Base-by-base conservation (phyloP, 1,140 invertebrate species). In the Ditylenchus dipsaci region DNA sequence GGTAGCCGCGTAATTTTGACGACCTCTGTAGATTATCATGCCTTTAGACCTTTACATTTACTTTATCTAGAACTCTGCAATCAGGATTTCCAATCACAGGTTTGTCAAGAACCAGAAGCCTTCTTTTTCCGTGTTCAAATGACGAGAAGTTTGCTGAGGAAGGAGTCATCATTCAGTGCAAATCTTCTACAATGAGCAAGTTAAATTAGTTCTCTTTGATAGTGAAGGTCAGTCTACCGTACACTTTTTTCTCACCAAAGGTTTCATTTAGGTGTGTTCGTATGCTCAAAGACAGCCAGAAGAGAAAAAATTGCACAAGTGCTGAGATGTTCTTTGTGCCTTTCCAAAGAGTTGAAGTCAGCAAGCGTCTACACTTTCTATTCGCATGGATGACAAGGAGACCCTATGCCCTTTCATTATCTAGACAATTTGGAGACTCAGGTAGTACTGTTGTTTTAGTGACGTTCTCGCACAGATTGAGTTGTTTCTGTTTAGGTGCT, bases 251-350 rank as follows among this genome's bases (percentile, higher is more conserved):
- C 33, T 38, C 3, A 38, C 33, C 33, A 38, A 38, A 38, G 59
- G 26, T 11, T 27, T 38, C 8, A 42, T 79, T 45, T 33, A 78
- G 75, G 79, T 43, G 76, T 47, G 80, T 82, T 19, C 73, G 79
- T 27, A 65, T 74, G 19, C 82, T 81, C 21, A 67, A 72, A 61
- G 78, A 80, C 67, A 76, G 76, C 42, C 77, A 80, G 61, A 82
- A 80, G 63, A 69, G 59, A 42, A 82, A 56, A 11, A 47, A 63
- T 21, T 68, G 49, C 17, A 80, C 78, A 11, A 61, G 67, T 38
- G 80, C 80, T 1, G 81, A 83, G 57, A 53, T 83, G 53, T 82
- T 76, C 68, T 83, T 83, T 63, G 82, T 83, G 21, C 80, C 82
- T 9, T 82, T 80, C 67, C 65, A 73, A 17, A 74, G 78, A 15